A percentile compares a stretch with the other conserved stretches of the same genome.
Evolutionary conservation across 2,888 invertebrate species (phyloP).

Genomic region (Hylaea fasciaria): DNA sequence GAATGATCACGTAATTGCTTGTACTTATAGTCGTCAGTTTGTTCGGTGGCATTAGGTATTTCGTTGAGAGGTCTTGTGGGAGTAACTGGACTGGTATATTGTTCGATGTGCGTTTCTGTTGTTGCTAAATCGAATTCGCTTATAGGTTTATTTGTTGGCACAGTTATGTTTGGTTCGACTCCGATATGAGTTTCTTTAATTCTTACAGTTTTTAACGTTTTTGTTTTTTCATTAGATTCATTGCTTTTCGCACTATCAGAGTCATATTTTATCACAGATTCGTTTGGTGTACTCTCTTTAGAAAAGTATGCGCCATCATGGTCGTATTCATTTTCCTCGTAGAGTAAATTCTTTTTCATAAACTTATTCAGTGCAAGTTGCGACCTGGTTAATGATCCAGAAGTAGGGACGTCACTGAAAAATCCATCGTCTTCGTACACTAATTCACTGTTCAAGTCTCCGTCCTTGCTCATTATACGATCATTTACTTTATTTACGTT

Average conservation of each 20-base stretch:
- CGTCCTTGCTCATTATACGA: slow-evolving; percentile 36
- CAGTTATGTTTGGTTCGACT: slow-evolving; percentile 19
- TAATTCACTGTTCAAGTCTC: slow-evolving; percentile 44
- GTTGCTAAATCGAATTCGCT: slow-evolving; percentile 21
- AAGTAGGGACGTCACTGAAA: slow-evolving; percentile 69
- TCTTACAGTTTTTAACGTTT: slow-evolving; percentile 25
- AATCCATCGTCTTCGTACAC: slow-evolving; percentile 72
- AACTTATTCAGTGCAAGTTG: slow-evolving; percentile 75
- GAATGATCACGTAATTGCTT: slow-evolving; percentile 57
- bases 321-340: slow-evolving; percentile 63
- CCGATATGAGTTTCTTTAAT: slow-evolving; percentile 20
- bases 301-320: slow-evolving; percentile 74
- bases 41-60: slow-evolving; percentile 48
- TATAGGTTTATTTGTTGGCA: slow-evolving; percentile 21
- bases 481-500: slow-evolving; percentile 44
- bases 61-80: slow-evolving; percentile 30
- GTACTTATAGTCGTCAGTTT: slow-evolving; percentile 75
- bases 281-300: slow-evolving; percentile 76
- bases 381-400: slow-evolving; percentile 73
- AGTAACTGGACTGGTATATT: background rate
- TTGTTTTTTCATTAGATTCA: slow-evolving; percentile 53
- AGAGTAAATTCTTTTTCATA: slow-evolving; percentile 75
- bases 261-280: slow-evolving; percentile 70
- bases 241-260: slow-evolving; percentile 68
- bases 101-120: slow-evolving; percentile 16